These are phyloP conservation scores for Dryomyza anilis DNA, from an alignment of 2,888 invertebrate genomes.

Conservation along the genomic window DNA sequence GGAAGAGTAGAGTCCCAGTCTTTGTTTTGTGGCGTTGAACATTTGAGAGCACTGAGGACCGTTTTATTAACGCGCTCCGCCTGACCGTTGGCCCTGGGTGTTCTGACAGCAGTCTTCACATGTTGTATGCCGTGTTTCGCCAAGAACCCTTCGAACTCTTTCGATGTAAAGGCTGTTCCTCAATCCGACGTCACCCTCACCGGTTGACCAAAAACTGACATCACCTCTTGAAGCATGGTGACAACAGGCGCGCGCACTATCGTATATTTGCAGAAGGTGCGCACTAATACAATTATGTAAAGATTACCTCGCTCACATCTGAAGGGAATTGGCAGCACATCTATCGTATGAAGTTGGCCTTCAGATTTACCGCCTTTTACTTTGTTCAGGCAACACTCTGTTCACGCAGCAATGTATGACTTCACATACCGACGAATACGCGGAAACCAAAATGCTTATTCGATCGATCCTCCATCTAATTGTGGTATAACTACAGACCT, in stretches of 20 bases:
- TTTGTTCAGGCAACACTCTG: constrained; percentile 29
- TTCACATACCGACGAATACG: not conserved
- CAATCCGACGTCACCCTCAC: constrained; percentile 7
- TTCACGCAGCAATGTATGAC: not conserved
- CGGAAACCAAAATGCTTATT: not conserved
- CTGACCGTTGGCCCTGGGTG: no score
- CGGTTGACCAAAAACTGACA: constrained; percentile 20
- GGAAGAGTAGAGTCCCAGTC: constrained; percentile 14
- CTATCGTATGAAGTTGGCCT: constrained; percentile 12
- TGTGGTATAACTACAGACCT: no score
- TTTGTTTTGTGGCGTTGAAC: not conserved
- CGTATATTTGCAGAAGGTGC: constrained; percentile 27
- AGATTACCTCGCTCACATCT: constrained; percentile 50
- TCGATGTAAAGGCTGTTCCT: constrained; percentile 27
- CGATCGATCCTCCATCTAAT: constrained; percentile 34
- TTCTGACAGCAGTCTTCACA: constrained; percentile 24
- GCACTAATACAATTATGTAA: constrained; percentile 52
- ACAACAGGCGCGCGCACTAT: constrained; percentile 24
- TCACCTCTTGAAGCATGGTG: constrained; percentile 19
- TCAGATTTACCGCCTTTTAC: constrained; percentile 20
- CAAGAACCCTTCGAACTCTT: constrained; percentile 14
- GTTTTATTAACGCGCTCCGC: no score
- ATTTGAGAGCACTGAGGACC: not conserved
- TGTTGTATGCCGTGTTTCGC: constrained; percentile 15
- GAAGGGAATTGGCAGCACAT: not conserved